Conservation (phyloP, 2,797 vertebrate species). For the Paratrypauchen microcephalus region DNA sequence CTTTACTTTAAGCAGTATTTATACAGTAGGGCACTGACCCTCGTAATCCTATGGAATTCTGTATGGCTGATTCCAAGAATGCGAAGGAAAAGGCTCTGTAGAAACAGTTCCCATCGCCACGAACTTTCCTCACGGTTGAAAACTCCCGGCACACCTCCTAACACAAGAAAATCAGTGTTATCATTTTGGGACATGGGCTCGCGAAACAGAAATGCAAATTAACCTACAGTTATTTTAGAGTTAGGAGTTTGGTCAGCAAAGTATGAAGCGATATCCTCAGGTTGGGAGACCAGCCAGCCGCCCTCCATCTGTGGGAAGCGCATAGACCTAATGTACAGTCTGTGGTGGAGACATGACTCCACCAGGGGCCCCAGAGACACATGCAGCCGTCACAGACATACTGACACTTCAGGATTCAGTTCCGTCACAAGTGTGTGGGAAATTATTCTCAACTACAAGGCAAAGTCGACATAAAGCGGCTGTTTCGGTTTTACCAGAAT, state of each 20-base stretch:
- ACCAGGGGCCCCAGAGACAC: not conserved
- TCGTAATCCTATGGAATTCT: constrained; percentile 70
- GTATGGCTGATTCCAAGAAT: constrained; percentile 78
- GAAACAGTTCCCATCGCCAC: constrained; percentile 88
- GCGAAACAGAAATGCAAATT: not conserved
- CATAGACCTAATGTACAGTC: too few species aligned
- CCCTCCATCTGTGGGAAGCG: constrained; percentile 62
- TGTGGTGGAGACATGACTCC: not conserved
- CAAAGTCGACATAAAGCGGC: constrained; percentile 14
- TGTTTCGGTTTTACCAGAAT: constrained; percentile 34
- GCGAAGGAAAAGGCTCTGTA: constrained; percentile 84
- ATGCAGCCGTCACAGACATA: not conserved
- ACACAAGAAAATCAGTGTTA: constrained; percentile 23
- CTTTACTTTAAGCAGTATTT: constrained; percentile 2
- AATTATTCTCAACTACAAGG: constrained; percentile 6
- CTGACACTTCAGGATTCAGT: not conserved
- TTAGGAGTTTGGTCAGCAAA: constrained; percentile 67
- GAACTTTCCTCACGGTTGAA: constrained; percentile 77
- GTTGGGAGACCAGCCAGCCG: constrained; percentile 70
- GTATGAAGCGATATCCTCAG: constrained; percentile 75
- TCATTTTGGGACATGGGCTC: not conserved
- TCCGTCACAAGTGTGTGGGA: not conserved
- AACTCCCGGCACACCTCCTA: constrained; percentile 82
- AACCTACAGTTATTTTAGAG: constrained; percentile 76
- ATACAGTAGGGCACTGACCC: constrained; percentile 65